Conservation (phyloP, 2,888 invertebrate species). For the Halictus quadricinctus region DNA sequence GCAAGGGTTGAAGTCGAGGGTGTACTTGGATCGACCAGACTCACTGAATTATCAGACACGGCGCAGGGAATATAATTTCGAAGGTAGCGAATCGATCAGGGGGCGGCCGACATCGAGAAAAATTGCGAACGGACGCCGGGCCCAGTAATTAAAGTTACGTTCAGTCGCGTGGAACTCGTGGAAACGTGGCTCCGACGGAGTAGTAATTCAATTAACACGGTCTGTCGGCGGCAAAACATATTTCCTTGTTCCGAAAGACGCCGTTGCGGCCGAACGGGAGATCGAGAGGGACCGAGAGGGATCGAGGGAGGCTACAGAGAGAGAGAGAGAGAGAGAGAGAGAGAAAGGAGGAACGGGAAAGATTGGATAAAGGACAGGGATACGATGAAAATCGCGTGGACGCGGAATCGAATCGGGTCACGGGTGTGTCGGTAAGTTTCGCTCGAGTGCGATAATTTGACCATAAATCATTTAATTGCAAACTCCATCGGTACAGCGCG, state of each 20-base stretch:
- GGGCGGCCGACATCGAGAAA: constrained; percentile 6
- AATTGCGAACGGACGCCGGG: constrained; percentile 18
- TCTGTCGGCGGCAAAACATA: constrained; percentile 28
- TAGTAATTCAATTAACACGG: constrained; percentile 39
- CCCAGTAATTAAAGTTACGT: constrained; percentile 18
- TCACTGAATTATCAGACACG: background rate
- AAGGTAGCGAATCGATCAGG: constrained; percentile 9
- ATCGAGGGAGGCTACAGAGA: no score
- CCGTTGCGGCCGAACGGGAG: background rate
- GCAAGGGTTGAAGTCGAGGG: background rate
- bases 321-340: background rate
- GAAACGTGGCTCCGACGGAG: background rate
- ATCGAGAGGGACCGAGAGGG: background rate
- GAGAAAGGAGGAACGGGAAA: background rate
- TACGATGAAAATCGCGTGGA: constrained; percentile 31
- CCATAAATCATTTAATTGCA: constrained; percentile 72
- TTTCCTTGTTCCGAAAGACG: constrained; percentile 29
- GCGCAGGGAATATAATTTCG: background rate
- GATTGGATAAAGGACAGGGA: background rate
- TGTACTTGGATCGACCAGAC: background rate
- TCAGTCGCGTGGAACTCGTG: background rate
- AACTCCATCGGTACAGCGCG: constrained; percentile 48
- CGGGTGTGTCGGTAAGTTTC: constrained; percentile 45
- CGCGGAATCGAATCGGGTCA: constrained; percentile 37
- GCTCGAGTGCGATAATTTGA: constrained; percentile 64